Evolutionary conservation across 2,113 vertebrate species (phyloP).

Genomic region (Corythaixoides concolor): DNA sequence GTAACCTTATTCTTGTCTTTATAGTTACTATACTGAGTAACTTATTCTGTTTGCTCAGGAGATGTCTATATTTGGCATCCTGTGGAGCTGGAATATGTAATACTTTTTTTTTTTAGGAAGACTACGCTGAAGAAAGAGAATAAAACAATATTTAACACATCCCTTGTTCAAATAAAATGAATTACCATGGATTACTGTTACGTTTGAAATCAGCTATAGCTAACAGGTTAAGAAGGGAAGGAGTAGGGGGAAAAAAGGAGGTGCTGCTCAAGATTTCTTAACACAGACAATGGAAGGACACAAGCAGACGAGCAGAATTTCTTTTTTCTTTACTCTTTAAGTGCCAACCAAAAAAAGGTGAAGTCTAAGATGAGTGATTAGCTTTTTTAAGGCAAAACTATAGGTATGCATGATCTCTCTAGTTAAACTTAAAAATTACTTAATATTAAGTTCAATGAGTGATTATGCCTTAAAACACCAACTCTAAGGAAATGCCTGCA

Average conservation of each 20-base stretch:
- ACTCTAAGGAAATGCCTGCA: neutral
- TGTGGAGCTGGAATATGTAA: neutral
- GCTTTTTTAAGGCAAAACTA: neutral
- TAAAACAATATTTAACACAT: neutral
- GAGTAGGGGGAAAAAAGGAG: neutral
- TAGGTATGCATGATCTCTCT: neutral
- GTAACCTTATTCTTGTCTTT: constrained; percentile 34
- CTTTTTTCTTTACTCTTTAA: neutral
- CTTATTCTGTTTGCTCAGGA: constrained; percentile 14
- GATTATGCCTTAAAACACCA: neutral
- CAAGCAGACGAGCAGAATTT: neutral
- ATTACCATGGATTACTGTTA: neutral
- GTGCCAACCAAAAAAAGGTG: neutral
- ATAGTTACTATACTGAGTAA: constrained; percentile 1
- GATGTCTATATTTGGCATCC: neutral
- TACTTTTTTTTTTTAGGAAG: neutral
- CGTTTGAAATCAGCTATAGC: neutral
- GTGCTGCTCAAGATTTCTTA: neutral
- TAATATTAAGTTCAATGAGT: neutral
- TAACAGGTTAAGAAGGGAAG: neutral
- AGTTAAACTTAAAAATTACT: neutral
- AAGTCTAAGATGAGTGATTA: neutral
- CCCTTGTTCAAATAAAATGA: neutral
- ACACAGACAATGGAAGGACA: neutral
- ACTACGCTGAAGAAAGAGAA: neutral